A percentile compares a stretch with the other conserved stretches of the same genome.
Evolutionary conservation across 2,113 vertebrate species (phyloP).

Genomic region (Pandion haliaetus): DNA sequence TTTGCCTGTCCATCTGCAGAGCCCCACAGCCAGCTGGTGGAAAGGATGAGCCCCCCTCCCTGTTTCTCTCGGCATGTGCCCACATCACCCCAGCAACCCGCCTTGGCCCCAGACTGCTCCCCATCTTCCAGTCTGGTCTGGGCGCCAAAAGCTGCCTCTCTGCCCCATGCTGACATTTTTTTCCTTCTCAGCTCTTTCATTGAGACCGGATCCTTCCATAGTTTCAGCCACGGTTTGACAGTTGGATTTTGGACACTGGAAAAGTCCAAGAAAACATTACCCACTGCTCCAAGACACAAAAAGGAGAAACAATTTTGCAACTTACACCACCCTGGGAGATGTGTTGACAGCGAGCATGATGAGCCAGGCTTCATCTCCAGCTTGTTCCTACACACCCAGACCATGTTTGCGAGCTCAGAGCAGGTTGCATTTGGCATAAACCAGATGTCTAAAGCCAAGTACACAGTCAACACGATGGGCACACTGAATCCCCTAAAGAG

Average conservation of each 20-base stretch:
- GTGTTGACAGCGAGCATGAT: rapidly evolving
- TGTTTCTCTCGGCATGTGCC: not conserved
- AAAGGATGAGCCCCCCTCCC: not conserved
- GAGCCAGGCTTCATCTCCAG: not conserved
- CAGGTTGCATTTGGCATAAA: not conserved
- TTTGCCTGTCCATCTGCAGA: not conserved
- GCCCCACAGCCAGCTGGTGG: not conserved
- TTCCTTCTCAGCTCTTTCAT: not conserved
- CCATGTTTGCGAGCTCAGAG: not conserved
- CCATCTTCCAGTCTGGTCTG: not conserved
- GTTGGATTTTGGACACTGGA: not conserved
- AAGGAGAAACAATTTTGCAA: not conserved
- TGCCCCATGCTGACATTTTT: not conserved
- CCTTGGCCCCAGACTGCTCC: not conserved
- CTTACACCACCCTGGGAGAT: not conserved
- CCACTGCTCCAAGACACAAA: not conserved
- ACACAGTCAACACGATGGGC: rapidly evolving
- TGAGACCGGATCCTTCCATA: not conserved
- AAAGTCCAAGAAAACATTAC: not conserved
- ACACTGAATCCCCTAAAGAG: not conserved
- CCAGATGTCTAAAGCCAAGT: not conserved
- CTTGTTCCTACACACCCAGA: not conserved
- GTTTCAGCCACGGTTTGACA: not conserved
- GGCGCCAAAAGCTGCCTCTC: not conserved
- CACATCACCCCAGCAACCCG: not conserved